Conservation (phyloP, 2,888 invertebrate species). For the Chironomus tentans region DNA sequence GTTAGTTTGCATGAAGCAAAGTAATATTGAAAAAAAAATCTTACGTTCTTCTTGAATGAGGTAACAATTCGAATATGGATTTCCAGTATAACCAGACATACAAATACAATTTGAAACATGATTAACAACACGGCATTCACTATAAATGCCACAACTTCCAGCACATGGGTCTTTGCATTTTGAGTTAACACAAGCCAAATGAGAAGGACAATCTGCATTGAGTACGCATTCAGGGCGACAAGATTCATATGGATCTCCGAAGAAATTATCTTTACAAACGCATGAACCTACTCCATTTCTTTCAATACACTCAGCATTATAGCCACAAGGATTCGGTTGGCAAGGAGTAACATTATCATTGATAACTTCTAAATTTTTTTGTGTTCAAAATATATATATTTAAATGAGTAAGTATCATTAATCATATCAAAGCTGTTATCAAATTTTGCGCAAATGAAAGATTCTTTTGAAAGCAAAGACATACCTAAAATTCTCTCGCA, state of each 20-base stretch:
- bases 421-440: too few species aligned
- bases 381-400: too few species aligned
- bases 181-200: conserved; percentile 62
- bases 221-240: conserved; percentile 65
- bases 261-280: conserved; percentile 31
- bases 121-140: conserved; percentile 55
- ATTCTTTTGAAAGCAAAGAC: too few species aligned
- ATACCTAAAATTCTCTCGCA: conserved; percentile 40
- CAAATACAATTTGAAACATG: conserved; percentile 63
- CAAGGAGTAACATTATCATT: too few species aligned
- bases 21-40: background rate
- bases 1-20: background rate
- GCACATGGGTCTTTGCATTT: conserved; percentile 65
- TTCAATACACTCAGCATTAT: too few species aligned
- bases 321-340: too few species aligned
- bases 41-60: background rate
- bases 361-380: too few species aligned
- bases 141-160: conserved; percentile 58
- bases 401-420: too few species aligned
- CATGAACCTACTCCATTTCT: too few species aligned
- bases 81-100: conserved; percentile 47
- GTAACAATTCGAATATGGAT: background rate
- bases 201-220: conserved; percentile 60
- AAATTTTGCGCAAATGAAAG: too few species aligned
- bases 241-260: conserved; percentile 54